Evolutionary conservation across 1,140 invertebrate genomes (phyloP).

Genomic region (Andricus grossulariae): DNA sequence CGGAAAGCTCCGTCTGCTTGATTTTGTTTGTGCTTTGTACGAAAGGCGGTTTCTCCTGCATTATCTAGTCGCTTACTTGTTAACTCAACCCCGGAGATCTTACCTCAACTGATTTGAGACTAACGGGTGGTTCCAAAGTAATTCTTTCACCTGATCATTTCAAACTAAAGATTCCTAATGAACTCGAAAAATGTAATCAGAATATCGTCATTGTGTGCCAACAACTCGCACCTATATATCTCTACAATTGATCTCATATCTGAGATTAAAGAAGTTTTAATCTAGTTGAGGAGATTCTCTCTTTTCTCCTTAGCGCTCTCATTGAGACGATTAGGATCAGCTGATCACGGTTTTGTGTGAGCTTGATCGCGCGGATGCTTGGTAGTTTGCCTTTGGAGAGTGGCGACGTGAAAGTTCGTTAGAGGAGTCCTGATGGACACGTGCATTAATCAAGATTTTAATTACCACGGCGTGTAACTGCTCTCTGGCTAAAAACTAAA

Average conservation of each 20-base stretch:
- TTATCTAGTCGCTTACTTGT: conserved; percentile 16
- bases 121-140: not conserved
- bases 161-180: not conserved
- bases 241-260: not conserved
- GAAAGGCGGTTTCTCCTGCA: conserved; percentile 17
- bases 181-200: not conserved
- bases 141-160: not conserved
- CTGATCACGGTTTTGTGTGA: conserved; percentile 40
- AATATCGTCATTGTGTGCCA: not conserved
- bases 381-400: conserved; percentile 39
- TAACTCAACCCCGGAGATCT: conserved; percentile 5
- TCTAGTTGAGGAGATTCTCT: not conserved
- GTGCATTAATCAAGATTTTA: conserved; percentile 75
- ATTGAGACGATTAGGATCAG: conserved; percentile 45
- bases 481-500: conserved; percentile 70
- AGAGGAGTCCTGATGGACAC: conserved; percentile 67
- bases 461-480: conserved; percentile 71
- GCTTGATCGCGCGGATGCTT: conserved; percentile 36
- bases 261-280: conserved; percentile 17
- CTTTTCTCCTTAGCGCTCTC: not conserved
- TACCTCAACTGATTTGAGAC: not conserved
- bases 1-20: conserved; percentile 14
- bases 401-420: conserved; percentile 53
- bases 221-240: not conserved
- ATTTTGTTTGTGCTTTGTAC: conserved; percentile 15